Base-by-base conservation (phyloP, 2,113 vertebrate species). In the Calcarius ornatus region DNA sequence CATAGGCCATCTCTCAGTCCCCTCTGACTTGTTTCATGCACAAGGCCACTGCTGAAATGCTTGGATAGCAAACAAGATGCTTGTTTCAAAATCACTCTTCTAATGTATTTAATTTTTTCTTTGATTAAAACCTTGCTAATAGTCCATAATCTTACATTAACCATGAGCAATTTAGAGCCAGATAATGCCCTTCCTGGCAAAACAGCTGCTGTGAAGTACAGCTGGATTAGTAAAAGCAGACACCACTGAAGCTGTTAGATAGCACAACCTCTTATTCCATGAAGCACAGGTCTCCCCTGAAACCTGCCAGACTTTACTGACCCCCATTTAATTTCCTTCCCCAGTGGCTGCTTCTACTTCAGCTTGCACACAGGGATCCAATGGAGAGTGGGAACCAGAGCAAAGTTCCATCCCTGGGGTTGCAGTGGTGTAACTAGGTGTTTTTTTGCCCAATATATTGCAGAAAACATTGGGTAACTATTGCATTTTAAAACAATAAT, bases 191-290 rank as follows among this genome's bases (percentile, higher is more conserved):
- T 38, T 53, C 28, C 10, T 64, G 56, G 56, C 50, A 76, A 73
- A 96, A 77, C 15, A 84, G 35, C 4, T 63, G 50, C 33, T 71
- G 22, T 30, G 40, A 38, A 70, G 37, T 25, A 27, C 8, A 80
- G 57, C 40, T 88, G 73, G 72, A 71, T 93, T 91, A 89, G 23
- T 73, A 59, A 84, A 65, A 89, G 61, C 66, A 97, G 91, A 64
- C 57, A 86, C 6, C 35, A 48, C 48, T 51, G 60, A 48, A 70
- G 40, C 57, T 63, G 50, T 45, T 76, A 79, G 64, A 60, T 6
- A 81, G 70, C 38, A 69, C 30, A 53, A 3, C 33, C 24, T 70
- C 50, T 65, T 68, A 86, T 43, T 73, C 54, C 35, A 14, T 31
- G 69, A 48, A 76, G 37, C 16, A 27, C 31, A 66, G 48, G 42